Evolutionary conservation across 2,888 invertebrate genomes (phyloP).

Genomic region (Drosophila siamana): DNA sequence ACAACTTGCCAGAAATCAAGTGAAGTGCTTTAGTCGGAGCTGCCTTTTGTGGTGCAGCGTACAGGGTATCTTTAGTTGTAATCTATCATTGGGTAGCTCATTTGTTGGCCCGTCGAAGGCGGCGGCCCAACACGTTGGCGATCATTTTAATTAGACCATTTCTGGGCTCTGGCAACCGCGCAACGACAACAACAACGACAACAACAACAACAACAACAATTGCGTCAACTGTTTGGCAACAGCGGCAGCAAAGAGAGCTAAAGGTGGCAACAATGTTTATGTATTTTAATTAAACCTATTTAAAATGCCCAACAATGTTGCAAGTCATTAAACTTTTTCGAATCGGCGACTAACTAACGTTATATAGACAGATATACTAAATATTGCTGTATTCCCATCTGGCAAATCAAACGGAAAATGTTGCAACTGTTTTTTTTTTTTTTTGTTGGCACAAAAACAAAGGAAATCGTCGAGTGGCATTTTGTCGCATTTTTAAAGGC

Average conservation of each 20-base stretch:
- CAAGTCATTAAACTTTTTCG: constrained; percentile 36
- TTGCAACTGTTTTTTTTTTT: too few species aligned
- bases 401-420: too few species aligned
- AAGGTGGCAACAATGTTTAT: constrained; percentile 32
- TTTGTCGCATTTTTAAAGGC: too few species aligned
- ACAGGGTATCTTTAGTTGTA: constrained; percentile 34
- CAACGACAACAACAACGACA: background rate
- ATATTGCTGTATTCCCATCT: too few species aligned
- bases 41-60: background rate
- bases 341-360: constrained; percentile 30
- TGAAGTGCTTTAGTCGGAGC: background rate
- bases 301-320: constrained; percentile 55
- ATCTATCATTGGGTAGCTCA: constrained; percentile 27
- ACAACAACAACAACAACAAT: constrained; percentile 23
- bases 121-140: constrained; percentile 49
- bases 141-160: constrained; percentile 76
- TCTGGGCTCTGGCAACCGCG: constrained; percentile 48
- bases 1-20: too few species aligned
- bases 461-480: too few species aligned
- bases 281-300: constrained; percentile 61
- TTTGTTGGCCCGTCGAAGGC: constrained; percentile 31
- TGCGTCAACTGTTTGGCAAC: constrained; percentile 1
- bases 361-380: constrained; percentile 8
- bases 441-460: too few species aligned
- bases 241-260: too few species aligned